Conservation (phyloP, 2,888 invertebrate species). For the Volucella inflata region DNA sequence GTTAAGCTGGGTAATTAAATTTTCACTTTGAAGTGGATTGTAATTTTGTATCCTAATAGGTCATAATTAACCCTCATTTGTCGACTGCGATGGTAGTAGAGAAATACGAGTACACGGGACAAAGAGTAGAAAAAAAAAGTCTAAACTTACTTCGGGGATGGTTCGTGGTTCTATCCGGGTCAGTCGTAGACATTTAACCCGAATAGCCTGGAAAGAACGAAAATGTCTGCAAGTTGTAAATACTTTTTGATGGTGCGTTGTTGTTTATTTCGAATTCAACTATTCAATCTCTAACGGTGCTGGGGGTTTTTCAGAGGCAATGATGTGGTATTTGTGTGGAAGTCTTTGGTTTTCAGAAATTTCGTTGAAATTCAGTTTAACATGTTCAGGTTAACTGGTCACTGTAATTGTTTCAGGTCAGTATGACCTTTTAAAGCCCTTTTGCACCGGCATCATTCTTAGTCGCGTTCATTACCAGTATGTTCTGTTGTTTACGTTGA, state of each 20-base stretch:
- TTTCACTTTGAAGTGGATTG: slow-evolving; percentile 61
- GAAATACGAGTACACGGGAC: neutral
- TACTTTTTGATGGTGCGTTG: slow-evolving; percentile 29
- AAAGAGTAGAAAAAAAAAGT: neutral
- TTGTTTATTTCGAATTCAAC: neutral
- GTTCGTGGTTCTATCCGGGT: neutral
- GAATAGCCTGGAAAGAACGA: neutral
- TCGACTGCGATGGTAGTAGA: slow-evolving; percentile 28
- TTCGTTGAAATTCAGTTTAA: too few relatives aligned
- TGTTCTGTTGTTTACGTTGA: too few relatives aligned
- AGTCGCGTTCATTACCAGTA: too few relatives aligned
- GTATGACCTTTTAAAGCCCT: too few relatives aligned
- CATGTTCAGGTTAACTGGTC: too few relatives aligned
- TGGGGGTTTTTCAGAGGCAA: neutral
- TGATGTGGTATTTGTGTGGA: neutral
- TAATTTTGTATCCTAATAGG: slow-evolving; percentile 65
- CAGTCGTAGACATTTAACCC: slow-evolving; percentile 18
- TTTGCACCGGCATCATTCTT: too few relatives aligned
- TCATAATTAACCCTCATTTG: slow-evolving; percentile 70
- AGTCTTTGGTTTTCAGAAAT: too few relatives aligned
- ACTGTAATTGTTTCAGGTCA: too few relatives aligned
- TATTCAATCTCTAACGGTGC: neutral
- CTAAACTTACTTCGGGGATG: slow-evolving; percentile 2
- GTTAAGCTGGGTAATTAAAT: slow-evolving; percentile 61
- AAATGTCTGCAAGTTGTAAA: slow-evolving; percentile 50